These are phyloP conservation scores for Lepidurus arcticus DNA, from an alignment of 1,140 invertebrate genomes.

Conservation along the genomic window DNA sequence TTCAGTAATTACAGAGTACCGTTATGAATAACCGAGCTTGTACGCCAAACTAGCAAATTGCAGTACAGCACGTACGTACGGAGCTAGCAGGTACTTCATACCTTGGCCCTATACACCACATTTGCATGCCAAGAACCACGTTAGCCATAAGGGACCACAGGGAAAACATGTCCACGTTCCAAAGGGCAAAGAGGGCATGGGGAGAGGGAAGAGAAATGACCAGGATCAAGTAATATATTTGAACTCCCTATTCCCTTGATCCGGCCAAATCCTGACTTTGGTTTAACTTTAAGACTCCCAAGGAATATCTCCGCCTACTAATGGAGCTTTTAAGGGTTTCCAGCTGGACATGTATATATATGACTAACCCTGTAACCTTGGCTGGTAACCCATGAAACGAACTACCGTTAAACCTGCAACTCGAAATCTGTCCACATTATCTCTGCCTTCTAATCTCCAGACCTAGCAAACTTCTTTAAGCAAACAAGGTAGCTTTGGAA, in stretches of 20 bases:
- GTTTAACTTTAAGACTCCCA: neutral
- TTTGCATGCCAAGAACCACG: neutral
- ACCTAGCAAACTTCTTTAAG: neutral
- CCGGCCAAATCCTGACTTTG: neutral
- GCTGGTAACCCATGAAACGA: neutral
- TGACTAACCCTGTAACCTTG: neutral
- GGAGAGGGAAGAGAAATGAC: neutral
- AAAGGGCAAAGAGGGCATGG: neutral
- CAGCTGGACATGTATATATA: neutral
- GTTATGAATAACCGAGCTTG: neutral
- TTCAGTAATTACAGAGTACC: neutral
- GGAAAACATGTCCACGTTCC: neutral
- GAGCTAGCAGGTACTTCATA: neutral
- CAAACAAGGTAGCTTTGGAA: neutral
- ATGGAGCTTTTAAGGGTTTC: conserved; percentile 4
- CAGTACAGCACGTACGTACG: neutral
- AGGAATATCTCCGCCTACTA: neutral
- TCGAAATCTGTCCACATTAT: neutral
- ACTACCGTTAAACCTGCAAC: neutral
- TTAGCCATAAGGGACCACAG: neutral
- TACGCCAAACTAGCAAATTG: neutral
- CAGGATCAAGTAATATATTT: neutral
- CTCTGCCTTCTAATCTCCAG: neutral
- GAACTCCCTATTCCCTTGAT: neutral
- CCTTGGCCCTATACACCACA: neutral